A percentile compares a stretch with the other conserved stretches of the same genome.
Conservation (phyloP, 2,113 vertebrate genomes). For the Oncorhynchus gorbuscha region DNA sequence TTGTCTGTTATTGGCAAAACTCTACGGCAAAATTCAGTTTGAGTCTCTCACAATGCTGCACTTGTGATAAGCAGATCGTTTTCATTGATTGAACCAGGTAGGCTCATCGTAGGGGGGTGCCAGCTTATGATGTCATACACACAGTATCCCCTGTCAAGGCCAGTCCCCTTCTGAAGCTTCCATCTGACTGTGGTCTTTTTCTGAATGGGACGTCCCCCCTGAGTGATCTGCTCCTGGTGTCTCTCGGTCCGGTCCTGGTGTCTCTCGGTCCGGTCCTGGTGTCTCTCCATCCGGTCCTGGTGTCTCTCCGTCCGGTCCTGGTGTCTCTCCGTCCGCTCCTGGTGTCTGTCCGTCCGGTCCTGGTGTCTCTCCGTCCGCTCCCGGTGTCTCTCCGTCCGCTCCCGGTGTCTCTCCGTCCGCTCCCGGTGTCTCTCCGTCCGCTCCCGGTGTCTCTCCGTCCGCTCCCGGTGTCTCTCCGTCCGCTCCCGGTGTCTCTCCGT, state of each 20-base stretch:
- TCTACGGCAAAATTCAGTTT: conserved; percentile 22
- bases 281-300: too few species aligned
- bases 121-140: not conserved
- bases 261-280: too few species aligned
- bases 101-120: not conserved
- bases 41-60: conserved; percentile 23
- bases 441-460: too few species aligned
- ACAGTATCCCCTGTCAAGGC: not conserved
- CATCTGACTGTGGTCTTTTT: conserved; percentile 3
- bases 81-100: conserved; percentile 11
- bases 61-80: conserved; percentile 16
- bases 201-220: conserved; percentile 23
- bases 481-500: too few species aligned
- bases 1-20: conserved; percentile 25
- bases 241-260: not conserved
- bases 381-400: too few species aligned
- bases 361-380: too few species aligned
- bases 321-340: not conserved
- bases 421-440: too few species aligned
- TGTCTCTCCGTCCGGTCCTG: not conserved
- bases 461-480: too few species aligned
- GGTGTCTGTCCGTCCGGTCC: too few species aligned
- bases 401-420: too few species aligned
- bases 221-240: conserved; percentile 11
- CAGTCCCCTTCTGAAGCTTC: not conserved